A percentile compares a stretch with the other conserved stretches of the same genome.
phyloP scores from a whole-genome alignment of 1,140 invertebrate genomes.

The Hermetia illucens region DNA sequence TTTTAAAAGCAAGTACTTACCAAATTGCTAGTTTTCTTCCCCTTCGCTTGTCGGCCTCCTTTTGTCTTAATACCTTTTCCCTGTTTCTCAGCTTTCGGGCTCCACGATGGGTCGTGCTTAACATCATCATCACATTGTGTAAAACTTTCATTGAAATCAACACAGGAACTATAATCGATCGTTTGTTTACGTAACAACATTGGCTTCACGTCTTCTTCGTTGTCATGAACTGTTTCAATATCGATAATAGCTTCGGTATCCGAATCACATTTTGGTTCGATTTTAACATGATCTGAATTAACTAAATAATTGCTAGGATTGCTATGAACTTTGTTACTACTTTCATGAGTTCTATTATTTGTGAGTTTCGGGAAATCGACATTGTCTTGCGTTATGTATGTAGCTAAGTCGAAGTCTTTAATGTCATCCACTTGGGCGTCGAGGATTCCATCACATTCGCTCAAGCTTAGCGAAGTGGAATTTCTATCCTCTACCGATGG shows the following conservation, averaged over 20 bases:
- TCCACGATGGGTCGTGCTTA: conserved; percentile 24
- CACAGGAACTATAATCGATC: neutral
- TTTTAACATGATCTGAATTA: too few species aligned
- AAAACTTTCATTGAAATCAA: neutral
- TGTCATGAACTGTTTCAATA: conserved; percentile 26
- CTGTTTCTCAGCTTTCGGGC: conserved; percentile 8
- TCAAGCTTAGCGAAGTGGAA: neutral
- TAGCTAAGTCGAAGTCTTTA: conserved; percentile 25
- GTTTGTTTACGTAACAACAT: conserved; percentile 3
- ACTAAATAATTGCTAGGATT: too few species aligned
- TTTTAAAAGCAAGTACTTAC: too few species aligned
- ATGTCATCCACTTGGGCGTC: conserved; percentile 13
- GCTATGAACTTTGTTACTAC: too few species aligned
- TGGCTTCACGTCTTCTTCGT: conserved; percentile 13
- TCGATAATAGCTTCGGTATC: conserved; percentile 26
- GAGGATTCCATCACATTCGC: neutral
- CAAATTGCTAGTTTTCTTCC: too few species aligned
- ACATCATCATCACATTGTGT: conserved; percentile 20
- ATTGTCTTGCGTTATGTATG: conserved; percentile 28
- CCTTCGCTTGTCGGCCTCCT: too few species aligned
- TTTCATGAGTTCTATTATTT: too few species aligned
- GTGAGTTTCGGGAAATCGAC: too few species aligned
- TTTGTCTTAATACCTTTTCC: too few species aligned
- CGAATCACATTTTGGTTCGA: too few species aligned
- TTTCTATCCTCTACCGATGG: too few species aligned